A percentile compares a stretch with the other conserved stretches of the same genome.
phyloP scores from a whole-genome alignment of 2,113 vertebrate species.

The Limnothrissa miodon region DNA sequence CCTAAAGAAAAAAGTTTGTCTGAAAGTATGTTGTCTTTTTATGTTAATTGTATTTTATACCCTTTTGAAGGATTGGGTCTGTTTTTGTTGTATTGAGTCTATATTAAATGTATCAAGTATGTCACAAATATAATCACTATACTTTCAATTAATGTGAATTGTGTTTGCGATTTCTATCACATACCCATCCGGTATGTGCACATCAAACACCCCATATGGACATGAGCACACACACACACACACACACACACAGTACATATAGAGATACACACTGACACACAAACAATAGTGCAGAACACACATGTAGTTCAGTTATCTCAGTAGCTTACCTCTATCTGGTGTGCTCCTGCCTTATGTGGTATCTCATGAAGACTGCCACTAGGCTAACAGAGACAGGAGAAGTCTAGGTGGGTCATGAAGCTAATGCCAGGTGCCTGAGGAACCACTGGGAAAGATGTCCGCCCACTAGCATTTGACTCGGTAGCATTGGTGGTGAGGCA shows the following conservation, averaged over 20 bases:
- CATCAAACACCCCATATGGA: too few relatives aligned
- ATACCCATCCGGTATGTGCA: background rate
- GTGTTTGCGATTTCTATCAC: background rate
- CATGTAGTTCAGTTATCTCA: background rate
- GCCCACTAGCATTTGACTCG: background rate
- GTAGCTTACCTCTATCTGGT: constrained; percentile 2
- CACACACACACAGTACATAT: background rate
- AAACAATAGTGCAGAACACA: background rate
- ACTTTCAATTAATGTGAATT: too few relatives aligned
- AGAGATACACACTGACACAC: background rate
- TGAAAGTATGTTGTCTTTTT: too few relatives aligned
- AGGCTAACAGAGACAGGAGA: background rate
- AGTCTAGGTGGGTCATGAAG: background rate
- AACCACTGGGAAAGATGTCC: background rate
- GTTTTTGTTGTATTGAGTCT: too few relatives aligned
- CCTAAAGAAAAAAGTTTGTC: too few relatives aligned
- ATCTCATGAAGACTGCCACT: background rate
- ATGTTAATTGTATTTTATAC: too few relatives aligned
- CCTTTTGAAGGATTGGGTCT: too few relatives aligned
- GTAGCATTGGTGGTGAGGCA: background rate
- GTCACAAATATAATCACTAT: too few relatives aligned
- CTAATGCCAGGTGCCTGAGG: background rate
- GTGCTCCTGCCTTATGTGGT: background rate
- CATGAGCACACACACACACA: background rate
- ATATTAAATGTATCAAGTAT: too few relatives aligned